Conservation (phyloP, 2,888 invertebrate species). For the Apodemia mormo region DNA sequence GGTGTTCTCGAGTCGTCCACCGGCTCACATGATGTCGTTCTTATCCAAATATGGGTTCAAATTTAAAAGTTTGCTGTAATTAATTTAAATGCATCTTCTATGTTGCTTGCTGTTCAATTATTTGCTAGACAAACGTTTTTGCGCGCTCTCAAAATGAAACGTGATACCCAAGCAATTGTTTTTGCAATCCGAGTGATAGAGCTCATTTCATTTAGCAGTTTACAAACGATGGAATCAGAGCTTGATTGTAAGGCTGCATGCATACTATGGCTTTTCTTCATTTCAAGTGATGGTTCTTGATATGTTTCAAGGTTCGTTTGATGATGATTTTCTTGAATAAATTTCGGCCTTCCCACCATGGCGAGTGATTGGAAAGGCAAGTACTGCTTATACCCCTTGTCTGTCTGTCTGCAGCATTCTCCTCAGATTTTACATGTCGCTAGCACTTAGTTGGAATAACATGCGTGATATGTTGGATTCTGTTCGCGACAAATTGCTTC, state of each 20-base stretch:
- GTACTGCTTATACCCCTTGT: not conserved
- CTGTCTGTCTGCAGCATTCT: not conserved
- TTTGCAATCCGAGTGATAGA: not conserved
- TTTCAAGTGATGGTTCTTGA: not conserved
- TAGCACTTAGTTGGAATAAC: too few species aligned
- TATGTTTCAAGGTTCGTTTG: not conserved
- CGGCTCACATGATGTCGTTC: not conserved
- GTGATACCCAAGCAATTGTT: not conserved
- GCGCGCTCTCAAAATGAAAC: not conserved
- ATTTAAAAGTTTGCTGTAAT: not conserved
- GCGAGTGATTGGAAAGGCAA: not conserved
- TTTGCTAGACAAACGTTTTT: not conserved
- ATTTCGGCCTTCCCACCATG: not conserved
- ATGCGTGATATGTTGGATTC: not conserved
- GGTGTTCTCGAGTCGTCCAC: constrained; percentile 7
- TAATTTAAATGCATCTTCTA: not conserved
- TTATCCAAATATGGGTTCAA: not conserved
- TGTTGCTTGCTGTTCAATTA: not conserved
- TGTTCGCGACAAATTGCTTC: not conserved
- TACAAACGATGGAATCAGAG: not conserved
- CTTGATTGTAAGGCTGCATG: not conserved
- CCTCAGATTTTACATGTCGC: not conserved
- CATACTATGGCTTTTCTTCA: not conserved
- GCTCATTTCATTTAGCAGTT: constrained; percentile 11
- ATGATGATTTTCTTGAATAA: not conserved